Conservation (phyloP, 1,140 invertebrate species). For the Brachionus koreanus region DNA sequence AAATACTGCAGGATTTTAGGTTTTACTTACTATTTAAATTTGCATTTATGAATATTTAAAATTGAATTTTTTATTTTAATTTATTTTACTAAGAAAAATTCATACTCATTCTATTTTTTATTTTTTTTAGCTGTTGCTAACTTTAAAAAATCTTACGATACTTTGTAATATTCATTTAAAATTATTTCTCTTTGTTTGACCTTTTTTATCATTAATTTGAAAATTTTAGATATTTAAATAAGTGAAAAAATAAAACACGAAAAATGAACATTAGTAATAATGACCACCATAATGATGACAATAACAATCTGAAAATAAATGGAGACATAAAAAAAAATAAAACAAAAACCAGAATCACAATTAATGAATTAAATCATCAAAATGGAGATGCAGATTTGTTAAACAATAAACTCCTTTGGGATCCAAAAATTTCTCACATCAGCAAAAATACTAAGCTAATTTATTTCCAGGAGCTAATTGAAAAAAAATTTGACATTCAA, state of each 20-base stretch:
- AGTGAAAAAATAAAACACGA: not conserved
- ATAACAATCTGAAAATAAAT: not conserved
- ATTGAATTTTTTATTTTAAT: constrained; percentile 19
- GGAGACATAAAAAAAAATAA: not conserved
- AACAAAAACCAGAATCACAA: not conserved
- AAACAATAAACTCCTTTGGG: not conserved
- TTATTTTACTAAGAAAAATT: not conserved
- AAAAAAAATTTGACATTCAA: constrained; percentile 45
- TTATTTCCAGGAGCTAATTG: constrained; percentile 40
- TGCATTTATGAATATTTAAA: not conserved
- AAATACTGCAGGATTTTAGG: not conserved
- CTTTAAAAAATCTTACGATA: constrained; percentile 21
- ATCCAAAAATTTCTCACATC: not conserved
- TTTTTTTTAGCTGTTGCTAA: not conserved
- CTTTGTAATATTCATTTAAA: not conserved
- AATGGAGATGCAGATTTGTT: not conserved
- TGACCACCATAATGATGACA: not conserved
- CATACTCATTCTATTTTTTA: not conserved
- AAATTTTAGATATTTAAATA: not conserved
- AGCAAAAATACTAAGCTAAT: constrained; percentile 27
- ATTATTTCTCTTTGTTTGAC: no score
- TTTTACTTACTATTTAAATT: not conserved
- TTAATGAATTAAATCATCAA: not conserved
- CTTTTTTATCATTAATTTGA: not conserved
- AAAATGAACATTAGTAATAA: not conserved